Conservation (phyloP, 1,140 invertebrate genomes). For the Lucilia cuprina region DNA sequence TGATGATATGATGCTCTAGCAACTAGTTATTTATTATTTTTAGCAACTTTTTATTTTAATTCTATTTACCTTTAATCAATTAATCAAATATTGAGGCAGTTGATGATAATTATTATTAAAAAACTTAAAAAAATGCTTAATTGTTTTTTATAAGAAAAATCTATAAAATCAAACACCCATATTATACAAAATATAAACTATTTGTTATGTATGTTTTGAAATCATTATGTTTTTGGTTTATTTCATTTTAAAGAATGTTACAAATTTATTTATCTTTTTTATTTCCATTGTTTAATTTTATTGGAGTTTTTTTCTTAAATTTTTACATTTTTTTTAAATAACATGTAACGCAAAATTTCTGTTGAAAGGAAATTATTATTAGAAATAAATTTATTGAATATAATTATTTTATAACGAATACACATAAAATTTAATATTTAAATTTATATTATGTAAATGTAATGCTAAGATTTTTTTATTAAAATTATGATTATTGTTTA, state of each 20-base stretch:
- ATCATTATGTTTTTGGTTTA: not conserved
- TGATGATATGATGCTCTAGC: no score
- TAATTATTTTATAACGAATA: constrained; percentile 6
- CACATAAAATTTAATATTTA: constrained; percentile 10
- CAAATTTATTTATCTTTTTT: not conserved
- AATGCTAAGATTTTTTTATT: constrained; percentile 2
- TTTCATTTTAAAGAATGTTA: not conserved
- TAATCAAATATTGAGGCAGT: not conserved
- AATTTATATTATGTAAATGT: constrained; percentile 11
- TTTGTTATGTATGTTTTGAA: not conserved
- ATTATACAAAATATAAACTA: not conserved
- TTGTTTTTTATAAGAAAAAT: no score
- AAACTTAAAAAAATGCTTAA: not conserved
- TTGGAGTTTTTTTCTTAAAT: not conserved
- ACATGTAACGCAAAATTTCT: not conserved
- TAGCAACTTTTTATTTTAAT: not conserved
- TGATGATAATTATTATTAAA: not conserved
- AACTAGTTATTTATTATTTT: no score
- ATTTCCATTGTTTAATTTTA: not conserved
- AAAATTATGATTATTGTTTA: not conserved
- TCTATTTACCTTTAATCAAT: not conserved
- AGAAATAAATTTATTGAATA: not conserved
- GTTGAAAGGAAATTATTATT: constrained; percentile 18
- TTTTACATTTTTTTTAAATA: not conserved
- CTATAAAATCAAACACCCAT: not conserved